Base-by-base conservation (phyloP, 2,888 invertebrate genomes). In the Tachina fera region DNA sequence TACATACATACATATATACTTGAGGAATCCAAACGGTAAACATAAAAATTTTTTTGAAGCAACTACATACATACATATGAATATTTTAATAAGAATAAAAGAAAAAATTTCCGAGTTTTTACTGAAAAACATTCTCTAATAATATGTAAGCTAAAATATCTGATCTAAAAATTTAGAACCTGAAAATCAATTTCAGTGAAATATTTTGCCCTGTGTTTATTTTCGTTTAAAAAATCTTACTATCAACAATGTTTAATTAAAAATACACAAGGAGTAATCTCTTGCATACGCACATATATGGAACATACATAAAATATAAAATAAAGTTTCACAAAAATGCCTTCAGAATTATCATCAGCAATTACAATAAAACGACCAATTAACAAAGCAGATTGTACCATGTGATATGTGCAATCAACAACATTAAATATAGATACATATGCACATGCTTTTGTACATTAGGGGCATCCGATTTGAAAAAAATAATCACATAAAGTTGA, bases 161-260 rank as follows among this genome's bases (percentile, higher is more conserved):
- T 3, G 22, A 22, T 22, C 31, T 31, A 31, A 31, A 31, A 5
- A 31, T 31, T 31, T 6, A 31, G 8, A n/a, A 49, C 87, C 87
- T 88, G 89, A 88, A 90, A 90, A 91, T 91, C 88, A 88, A 90
- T 90, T 90, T 31, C 31, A 3, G 90, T 88, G 88, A 90, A 90
- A 88, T 88, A 86, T 72, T 84, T 83, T 63, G 70, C 71, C 53
- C 22, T 58, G 56, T 81, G 56, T 75, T 75, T 60, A 61, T 76
- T 68, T 49, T 41, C 16, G 53, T 67, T 67, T 60, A 61, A 72
- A 83, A 51, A 67, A 65, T 72, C 65, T 61, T 31, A 3, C 31
- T 31, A 31, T 31, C 31, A 65, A 39, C 65, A 19, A 45, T 72
- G 19, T 49, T 58, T 79, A 83, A 83, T 83, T 83, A 75, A 79